Evolutionary conservation across 2,888 invertebrate species (phyloP), one percentile per base, ranked within the genome.

Genomic region (Sthenelais limicola): DNA sequence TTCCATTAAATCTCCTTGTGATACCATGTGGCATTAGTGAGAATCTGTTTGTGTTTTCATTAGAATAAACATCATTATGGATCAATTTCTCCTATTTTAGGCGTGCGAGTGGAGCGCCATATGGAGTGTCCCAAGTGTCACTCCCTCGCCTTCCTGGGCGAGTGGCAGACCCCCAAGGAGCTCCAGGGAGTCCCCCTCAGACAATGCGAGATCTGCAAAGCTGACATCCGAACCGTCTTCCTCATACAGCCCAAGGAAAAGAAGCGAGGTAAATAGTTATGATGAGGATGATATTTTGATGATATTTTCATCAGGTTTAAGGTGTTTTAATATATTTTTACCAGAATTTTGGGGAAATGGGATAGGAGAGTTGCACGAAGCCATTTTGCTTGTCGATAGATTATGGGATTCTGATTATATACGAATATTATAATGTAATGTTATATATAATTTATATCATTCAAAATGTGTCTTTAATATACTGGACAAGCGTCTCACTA

Each of bases 121-220:
- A 82, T 83, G 77, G 82, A 81, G 52, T 87, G 87, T 72, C 86
- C 86, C 0, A 56, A 73, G 24, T 87, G 87, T 69, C 74, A 78
- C 33, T 73, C 77, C 18, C 75, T 81, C 3, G 79, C 83, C 3
- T 87, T 87, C 76, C 75, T 80, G n/a, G 87, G 87, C 1, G 86
- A 87, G 71, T 87, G 87, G 87, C 76, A 82, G 67, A 83, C 84
- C 0, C 86, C 87, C 0, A 85, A 85, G 71, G 86, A 87, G 66
- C 78, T 83, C 1, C 87, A 87, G 74, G 74, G 74, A 5, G 49
- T 82, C 62, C 71, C 56, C 47, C 77, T 79, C 7, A 78, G 80
- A 33, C 70, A 73, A 15, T 87, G 87, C 76, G 81, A 82, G 48
- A 73, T 76, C 21, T 87, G 86, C 70, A 74, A 79, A 30, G 77